Base-by-base conservation (phyloP, 2,888 invertebrate genomes). In the Sinhomidia bicolor region DNA sequence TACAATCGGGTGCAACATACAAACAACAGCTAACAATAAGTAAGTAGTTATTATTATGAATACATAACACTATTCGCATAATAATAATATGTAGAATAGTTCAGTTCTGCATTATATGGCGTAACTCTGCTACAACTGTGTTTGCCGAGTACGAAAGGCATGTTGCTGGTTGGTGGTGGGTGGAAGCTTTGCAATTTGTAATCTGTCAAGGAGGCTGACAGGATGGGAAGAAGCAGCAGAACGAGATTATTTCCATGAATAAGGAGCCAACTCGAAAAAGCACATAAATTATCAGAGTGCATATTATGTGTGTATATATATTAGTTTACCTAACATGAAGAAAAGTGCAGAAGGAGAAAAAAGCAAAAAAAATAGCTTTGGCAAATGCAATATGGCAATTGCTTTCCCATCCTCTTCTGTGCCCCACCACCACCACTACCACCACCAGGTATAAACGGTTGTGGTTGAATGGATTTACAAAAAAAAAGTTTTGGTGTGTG, bases 101-200 rank as follows among this genome's bases (percentile, higher is more conserved):
- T n/a, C n/a, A n/a, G n/a, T n/a, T n/a, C n/a, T n/a, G n/a, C n/a
- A n/a, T n/a, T n/a, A n/a, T n/a, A n/a, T n/a, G n/a, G n/a, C n/a
- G n/a, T n/a, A n/a, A n/a, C n/a, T n/a, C n/a, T n/a, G n/a, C n/a
- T n/a, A n/a, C n/a, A n/a, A n/a, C n/a, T 47, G 51, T 51, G 51
- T 17, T n/a, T 14, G 51, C 17, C n/a, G 51, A 51, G n/a, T n/a
- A n/a, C n/a, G n/a, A n/a, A n/a, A 51, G 17, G 51, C n/a, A 51
- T 51, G 51, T 17, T 12, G 47, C 47, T 47, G 14, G 47, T 47
- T 47, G 57, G 20, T 71, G n/a, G 29, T 65, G 65, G 65, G 47
- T 44, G 47, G 78, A 41, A 85, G 85, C 78, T 85, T 85, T 85
- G 78, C 78, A 79, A 85, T 85, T 85, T 85, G 85, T 85, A 85